A percentile compares a stretch with the other conserved stretches of the same genome.
phyloP scores from a whole-genome alignment of 2,113 vertebrate species.

The Centrocercus urophasianus region DNA sequence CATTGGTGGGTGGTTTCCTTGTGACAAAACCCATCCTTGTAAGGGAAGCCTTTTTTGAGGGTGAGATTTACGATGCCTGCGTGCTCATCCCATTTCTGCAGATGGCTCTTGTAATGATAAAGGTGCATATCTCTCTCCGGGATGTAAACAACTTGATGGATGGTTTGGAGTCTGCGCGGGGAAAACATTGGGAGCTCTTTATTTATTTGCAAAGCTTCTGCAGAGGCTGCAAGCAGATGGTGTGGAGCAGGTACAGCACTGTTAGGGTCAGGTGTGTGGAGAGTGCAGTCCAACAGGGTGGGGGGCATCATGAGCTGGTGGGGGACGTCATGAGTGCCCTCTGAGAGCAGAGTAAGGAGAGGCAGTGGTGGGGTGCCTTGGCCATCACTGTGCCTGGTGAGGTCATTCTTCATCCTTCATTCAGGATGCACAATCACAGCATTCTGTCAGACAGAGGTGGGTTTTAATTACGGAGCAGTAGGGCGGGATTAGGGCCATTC shows the following conservation, averaged over 20 bases:
- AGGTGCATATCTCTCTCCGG: constrained; percentile 45
- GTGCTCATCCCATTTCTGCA: constrained; percentile 48
- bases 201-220: constrained; percentile 35
- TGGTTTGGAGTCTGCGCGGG: constrained; percentile 29
- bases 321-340: neutral
- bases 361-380: neutral
- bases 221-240: constrained; percentile 59
- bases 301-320: neutral
- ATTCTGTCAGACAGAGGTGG: accelerated
- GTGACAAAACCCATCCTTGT: neutral
- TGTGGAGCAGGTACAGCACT: neutral
- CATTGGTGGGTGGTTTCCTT: neutral
- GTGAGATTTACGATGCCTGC: constrained; percentile 32
- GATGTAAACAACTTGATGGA: constrained; percentile 73
- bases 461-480: neutral
- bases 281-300: neutral
- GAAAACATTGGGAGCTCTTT: constrained; percentile 61
- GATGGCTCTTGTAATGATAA: constrained; percentile 66
- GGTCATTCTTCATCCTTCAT: neutral
- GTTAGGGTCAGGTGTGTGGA: neutral
- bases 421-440: neutral
- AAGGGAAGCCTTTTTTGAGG: neutral
- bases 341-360: neutral
- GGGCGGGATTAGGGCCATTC: neutral
- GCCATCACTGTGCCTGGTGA: neutral